Conservation (phyloP, 2,888 invertebrate genomes). For the Mongoloraphidia duomilia region DNA sequence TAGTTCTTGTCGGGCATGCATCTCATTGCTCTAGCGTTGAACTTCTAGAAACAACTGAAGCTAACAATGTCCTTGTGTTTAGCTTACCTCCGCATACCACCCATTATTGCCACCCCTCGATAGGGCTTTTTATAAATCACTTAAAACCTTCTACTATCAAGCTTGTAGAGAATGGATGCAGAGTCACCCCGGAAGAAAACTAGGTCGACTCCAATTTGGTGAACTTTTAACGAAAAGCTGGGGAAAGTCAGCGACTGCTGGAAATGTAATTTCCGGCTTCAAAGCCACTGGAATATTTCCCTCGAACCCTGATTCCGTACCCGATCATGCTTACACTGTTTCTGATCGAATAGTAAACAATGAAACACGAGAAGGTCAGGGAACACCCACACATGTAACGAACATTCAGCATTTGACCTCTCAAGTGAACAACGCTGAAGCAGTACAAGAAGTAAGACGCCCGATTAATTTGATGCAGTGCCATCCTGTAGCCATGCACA, state of each 20-base stretch:
- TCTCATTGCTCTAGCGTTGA: conserved; percentile 6
- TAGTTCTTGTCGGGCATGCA: conserved; percentile 9
- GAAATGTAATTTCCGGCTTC: conserved; percentile 10
- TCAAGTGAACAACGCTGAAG: conserved; percentile 5
- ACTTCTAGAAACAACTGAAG: conserved; percentile 4
- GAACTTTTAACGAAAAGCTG: conserved; percentile 8
- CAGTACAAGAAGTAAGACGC: conserved; percentile 4
- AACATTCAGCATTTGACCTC: conserved; percentile 4
- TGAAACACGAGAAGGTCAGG: neutral
- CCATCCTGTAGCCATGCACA: conserved; percentile 8
- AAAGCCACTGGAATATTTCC: conserved; percentile 8
- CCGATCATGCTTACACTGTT: conserved; percentile 10
- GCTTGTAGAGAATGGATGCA: conserved; percentile 7
- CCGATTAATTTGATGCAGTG: conserved; percentile 3
- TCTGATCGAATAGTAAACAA: conserved; percentile 8
- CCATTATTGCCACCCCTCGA: conserved; percentile 1
- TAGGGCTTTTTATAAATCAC: conserved; percentile 2
- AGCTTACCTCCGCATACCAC: conserved; percentile 3
- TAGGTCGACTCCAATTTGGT: conserved; percentile 8
- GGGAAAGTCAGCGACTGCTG: conserved; percentile 10
- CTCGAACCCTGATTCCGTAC: conserved; percentile 7
- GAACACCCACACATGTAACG: neutral
- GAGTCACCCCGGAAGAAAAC: conserved; percentile 7
- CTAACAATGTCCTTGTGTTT: conserved; percentile 4
- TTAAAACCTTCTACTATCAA: conserved; percentile 6